Percentiles rank a stretch among this genome's conserved stretches.
These are phyloP conservation scores for Butastur rufipennis DNA, from an alignment of 2,113 vertebrate species.

Conservation along the genomic window DNA sequence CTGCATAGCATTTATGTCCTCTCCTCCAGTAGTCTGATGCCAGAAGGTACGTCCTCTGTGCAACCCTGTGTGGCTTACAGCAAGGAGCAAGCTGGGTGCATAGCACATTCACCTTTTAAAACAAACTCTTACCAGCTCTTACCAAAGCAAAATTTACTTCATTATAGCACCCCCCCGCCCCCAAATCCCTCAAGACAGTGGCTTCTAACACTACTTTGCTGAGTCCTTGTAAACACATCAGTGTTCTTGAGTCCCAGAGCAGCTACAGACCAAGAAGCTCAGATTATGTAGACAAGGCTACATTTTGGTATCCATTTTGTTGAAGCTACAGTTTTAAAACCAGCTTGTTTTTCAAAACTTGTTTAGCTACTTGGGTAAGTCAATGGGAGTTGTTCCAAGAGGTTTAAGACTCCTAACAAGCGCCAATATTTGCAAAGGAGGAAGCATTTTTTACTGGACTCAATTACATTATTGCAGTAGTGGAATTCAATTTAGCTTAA, in stretches of 20 bases:
- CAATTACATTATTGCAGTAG: neutral
- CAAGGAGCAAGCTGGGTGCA: neutral
- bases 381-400: neutral
- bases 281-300: neutral
- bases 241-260: neutral
- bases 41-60: neutral
- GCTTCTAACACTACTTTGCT: neutral
- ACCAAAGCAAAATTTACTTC: neutral
- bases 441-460: neutral
- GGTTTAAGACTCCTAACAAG: neutral
- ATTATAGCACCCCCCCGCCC: fast-evolving
- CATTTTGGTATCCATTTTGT: neutral
- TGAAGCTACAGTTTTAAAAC: neutral
- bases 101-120: neutral
- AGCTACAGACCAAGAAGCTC: neutral
- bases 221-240: neutral
- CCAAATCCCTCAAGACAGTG: neutral
- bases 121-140: neutral
- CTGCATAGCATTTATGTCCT: neutral
- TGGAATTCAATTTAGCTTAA: neutral
- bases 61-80: neutral
- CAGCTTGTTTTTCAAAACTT: neutral
- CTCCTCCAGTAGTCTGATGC: neutral
- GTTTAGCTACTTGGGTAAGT: neutral
- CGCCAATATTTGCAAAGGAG: neutral